Conservation (phyloP, 1,140 invertebrate species). For the Eufriesea mexicana region DNA sequence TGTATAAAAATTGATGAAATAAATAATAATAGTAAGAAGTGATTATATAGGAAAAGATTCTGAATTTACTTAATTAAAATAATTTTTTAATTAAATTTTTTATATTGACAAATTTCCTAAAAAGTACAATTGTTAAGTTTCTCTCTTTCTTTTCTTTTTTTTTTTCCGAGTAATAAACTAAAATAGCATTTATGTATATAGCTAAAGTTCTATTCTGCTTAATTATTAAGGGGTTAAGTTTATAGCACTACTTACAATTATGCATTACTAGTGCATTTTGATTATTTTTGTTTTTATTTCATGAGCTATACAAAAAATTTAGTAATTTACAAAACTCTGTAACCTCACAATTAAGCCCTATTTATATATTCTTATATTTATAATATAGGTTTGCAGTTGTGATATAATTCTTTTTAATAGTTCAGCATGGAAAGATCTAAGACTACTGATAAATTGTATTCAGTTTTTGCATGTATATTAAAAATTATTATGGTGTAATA, state of each 20-base stretch:
- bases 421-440: conserved; percentile 23
- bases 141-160: too few relatives aligned
- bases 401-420: conserved; percentile 21
- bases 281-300: conserved; percentile 14
- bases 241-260: neutral
- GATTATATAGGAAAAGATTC: too few relatives aligned
- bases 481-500: conserved; percentile 19
- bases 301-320: neutral
- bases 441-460: conserved; percentile 14
- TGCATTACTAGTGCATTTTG: neutral
- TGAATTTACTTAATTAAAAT: too few relatives aligned
- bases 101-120: neutral
- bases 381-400: conserved; percentile 18
- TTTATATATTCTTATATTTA: conserved; percentile 1
- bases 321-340: neutral
- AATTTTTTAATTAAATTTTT: neutral
- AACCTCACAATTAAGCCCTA: conserved; percentile 16
- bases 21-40: too few relatives aligned
- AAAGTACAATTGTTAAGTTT: too few relatives aligned
- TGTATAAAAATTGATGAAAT: too few relatives aligned
- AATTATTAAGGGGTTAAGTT: neutral
- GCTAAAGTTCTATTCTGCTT: neutral
- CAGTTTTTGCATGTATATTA: conserved; percentile 46
- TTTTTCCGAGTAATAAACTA: neutral
- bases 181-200: neutral